These are phyloP conservation scores for Gavia stellata DNA, from an alignment of 2,113 vertebrate genomes.

Conservation along the genomic window DNA sequence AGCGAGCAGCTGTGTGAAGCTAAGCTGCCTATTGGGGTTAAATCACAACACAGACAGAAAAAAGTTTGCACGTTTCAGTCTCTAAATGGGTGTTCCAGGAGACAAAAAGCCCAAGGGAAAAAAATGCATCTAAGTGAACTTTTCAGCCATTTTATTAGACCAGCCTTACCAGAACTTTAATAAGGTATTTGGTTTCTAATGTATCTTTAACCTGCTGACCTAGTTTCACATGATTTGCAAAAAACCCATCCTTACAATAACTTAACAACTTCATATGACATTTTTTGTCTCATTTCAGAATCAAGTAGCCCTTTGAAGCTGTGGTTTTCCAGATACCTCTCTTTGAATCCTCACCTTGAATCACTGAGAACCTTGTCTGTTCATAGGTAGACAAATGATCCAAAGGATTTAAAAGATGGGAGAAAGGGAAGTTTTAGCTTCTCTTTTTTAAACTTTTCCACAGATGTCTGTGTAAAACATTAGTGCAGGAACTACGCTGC, in stretches of 20 bases:
- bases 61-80: background rate
- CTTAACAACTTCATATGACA: background rate
- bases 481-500: background rate
- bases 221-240: background rate
- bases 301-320: background rate
- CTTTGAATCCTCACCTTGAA: background rate
- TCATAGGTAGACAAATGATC: background rate
- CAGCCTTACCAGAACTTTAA: background rate
- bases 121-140: background rate
- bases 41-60: background rate
- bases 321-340: background rate
- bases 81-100: background rate
- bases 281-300: background rate
- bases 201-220: background rate
- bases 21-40: background rate
- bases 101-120: background rate
- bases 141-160: background rate
- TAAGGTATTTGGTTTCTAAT: background rate
- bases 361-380: background rate
- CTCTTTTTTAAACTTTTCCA: background rate
- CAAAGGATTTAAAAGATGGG: background rate
- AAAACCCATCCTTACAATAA: background rate
- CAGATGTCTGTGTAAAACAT: background rate
- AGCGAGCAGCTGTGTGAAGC: background rate
- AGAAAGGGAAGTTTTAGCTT: background rate